A percentile compares a stretch with the other conserved stretches of the same genome.
These are phyloP conservation scores for Hydrocynus forskahlii DNA, from an alignment of 2,797 vertebrate genomes.

Conservation along the genomic window DNA sequence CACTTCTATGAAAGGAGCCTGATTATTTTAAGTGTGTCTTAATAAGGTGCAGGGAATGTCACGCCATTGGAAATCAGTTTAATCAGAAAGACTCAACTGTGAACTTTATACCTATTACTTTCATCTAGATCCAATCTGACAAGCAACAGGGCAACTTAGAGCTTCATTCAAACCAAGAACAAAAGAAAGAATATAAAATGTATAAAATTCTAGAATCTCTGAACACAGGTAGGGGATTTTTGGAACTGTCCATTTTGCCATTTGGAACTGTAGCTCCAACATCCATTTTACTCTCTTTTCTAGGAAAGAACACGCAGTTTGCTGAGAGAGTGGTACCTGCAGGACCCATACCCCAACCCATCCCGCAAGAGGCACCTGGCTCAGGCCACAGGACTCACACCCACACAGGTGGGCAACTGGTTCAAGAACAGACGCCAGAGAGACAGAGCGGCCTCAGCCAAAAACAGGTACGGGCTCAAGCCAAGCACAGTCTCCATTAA, in stretches of 20 bases:
- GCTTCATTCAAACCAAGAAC: too few relatives aligned
- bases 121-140: neutral
- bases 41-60: constrained; percentile 43
- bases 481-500: neutral
- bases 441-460: constrained; percentile 82
- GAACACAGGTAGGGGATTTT: too few relatives aligned
- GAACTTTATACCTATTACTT: neutral
- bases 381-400: constrained; percentile 83
- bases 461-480: constrained; percentile 73
- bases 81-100: neutral
- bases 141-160: neutral
- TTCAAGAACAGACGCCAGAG: constrained; percentile 85
- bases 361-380: constrained; percentile 82
- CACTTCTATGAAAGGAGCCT: constrained; percentile 58
- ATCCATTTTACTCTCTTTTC: constrained; percentile 3
- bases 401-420: constrained; percentile 86
- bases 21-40: constrained; percentile 56
- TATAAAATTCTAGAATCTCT: too few relatives aligned
- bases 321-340: constrained; percentile 84
- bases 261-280: neutral
- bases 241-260: too few relatives aligned
- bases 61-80: neutral
- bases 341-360: constrained; percentile 84
- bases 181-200: too few relatives aligned
- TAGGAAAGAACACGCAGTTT: constrained; percentile 83